Evolutionary conservation across 2,113 vertebrate genomes (phyloP).

Genomic region (Elaphurus davidianus): DNA sequence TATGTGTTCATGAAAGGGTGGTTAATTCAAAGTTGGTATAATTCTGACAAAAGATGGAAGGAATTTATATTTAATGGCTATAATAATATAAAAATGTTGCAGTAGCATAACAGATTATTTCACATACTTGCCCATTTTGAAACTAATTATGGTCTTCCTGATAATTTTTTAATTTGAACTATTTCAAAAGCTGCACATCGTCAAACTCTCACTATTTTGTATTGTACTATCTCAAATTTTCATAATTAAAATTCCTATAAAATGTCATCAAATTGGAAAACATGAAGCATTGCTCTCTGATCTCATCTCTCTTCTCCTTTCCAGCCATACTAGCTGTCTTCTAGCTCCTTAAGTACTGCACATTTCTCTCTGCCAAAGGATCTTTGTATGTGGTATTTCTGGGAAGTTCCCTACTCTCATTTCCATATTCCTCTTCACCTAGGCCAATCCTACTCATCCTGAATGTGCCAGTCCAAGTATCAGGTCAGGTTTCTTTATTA

Average conservation of each 20-base stretch:
- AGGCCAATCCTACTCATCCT: not conserved
- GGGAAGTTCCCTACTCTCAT: not conserved
- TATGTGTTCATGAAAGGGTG: not conserved
- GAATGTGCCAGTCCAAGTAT: not conserved
- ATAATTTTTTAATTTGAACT: not conserved
- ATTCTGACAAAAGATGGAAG: not conserved
- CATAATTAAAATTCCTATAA: not conserved
- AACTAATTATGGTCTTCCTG: not conserved
- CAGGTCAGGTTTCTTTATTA: constrained; percentile 6
- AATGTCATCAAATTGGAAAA: not conserved
- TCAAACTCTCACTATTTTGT: not conserved
- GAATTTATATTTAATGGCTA: not conserved
- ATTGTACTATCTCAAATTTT: not conserved
- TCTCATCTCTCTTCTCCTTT: not conserved
- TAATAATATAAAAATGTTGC: not conserved
- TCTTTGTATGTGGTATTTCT: not conserved
- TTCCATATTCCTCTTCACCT: not conserved
- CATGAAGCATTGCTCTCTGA: not conserved
- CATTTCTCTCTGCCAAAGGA: not conserved
- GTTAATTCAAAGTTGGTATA: not conserved
- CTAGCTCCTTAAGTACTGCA: not conserved
- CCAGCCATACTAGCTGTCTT: not conserved
- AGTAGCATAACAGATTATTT: not conserved
- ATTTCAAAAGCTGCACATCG: not conserved
- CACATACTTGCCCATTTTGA: not conserved